A percentile compares a stretch with the other conserved stretches of the same genome.
phyloP scores from a whole-genome alignment of 2,113 vertebrate species.

The Polypterus senegalus region DNA sequence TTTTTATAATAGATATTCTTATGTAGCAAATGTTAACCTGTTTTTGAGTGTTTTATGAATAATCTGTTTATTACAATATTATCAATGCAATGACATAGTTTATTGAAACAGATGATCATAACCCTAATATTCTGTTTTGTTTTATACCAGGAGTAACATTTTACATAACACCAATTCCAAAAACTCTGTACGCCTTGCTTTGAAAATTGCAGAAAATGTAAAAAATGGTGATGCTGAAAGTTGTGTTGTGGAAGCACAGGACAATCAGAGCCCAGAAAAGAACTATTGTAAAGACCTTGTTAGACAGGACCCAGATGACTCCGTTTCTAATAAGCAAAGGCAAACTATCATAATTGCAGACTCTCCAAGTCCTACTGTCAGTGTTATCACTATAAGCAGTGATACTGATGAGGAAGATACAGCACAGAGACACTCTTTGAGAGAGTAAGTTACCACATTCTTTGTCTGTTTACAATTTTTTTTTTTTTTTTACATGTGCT shows the following conservation, averaged over 20 bases:
- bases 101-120: too few species aligned
- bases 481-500: too few species aligned
- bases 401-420: slow-evolving; percentile 75
- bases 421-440: slow-evolving; percentile 54
- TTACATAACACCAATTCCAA: slow-evolving; percentile 75
- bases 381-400: slow-evolving; percentile 92
- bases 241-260: slow-evolving; percentile 56
- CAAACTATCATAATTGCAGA: slow-evolving; percentile 73
- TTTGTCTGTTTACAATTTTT: background rate
- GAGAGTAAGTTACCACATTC: slow-evolving; percentile 59
- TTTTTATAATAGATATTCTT: too few species aligned
- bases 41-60: too few species aligned
- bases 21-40: too few species aligned
- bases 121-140: background rate
- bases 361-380: slow-evolving; percentile 75
- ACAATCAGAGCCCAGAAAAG: slow-evolving; percentile 48
- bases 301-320: slow-evolving; percentile 41
- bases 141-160: slow-evolving; percentile 57
- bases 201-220: slow-evolving; percentile 71
- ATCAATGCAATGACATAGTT: too few species aligned
- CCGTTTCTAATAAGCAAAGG: slow-evolving; percentile 58
- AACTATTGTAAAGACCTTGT: slow-evolving; percentile 44
- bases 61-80: too few species aligned
- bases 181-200: slow-evolving; percentile 72
- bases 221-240: slow-evolving; percentile 60